These are phyloP conservation scores for Okapia johnstoni DNA, from an alignment of 2,113 vertebrate genomes.

Conservation along the genomic window DNA sequence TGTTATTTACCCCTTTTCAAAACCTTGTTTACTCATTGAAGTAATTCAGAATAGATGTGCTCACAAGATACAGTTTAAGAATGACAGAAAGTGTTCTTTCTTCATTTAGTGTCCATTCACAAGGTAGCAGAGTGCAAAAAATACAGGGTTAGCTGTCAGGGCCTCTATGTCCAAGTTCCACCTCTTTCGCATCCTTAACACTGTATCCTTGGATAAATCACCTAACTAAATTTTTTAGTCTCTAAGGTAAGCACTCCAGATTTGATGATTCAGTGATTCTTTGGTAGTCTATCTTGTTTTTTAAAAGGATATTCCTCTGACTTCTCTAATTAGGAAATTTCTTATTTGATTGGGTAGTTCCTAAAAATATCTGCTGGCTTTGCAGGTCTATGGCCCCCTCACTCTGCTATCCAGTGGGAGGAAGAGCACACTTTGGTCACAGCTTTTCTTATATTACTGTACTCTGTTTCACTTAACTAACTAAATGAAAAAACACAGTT, in stretches of 20 bases:
- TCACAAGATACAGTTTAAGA: background rate
- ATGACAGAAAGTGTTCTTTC: background rate
- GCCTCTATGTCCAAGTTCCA: background rate
- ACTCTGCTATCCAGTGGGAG: background rate
- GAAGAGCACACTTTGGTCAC: background rate
- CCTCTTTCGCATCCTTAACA: background rate
- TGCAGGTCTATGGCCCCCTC: background rate
- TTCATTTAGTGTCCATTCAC: background rate
- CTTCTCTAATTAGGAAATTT: background rate
- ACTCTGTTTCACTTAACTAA: background rate
- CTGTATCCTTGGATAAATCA: background rate
- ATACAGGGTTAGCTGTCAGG: background rate
- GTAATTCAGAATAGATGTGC: slow-evolving; percentile 29
- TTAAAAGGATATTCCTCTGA: background rate
- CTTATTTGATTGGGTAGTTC: background rate
- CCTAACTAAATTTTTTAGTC: background rate
- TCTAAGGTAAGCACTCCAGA: background rate
- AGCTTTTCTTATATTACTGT: background rate
- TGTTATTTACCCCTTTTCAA: background rate
- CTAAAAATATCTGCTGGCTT: background rate
- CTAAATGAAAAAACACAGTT: background rate
- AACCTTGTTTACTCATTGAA: background rate
- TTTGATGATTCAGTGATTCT: slow-evolving; percentile 22
- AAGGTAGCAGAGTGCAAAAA: background rate
- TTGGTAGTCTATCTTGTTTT: slow-evolving; percentile 35